Evolutionary conservation across 2,888 invertebrate species (phyloP).

Genomic region (Julus scanicus): DNA sequence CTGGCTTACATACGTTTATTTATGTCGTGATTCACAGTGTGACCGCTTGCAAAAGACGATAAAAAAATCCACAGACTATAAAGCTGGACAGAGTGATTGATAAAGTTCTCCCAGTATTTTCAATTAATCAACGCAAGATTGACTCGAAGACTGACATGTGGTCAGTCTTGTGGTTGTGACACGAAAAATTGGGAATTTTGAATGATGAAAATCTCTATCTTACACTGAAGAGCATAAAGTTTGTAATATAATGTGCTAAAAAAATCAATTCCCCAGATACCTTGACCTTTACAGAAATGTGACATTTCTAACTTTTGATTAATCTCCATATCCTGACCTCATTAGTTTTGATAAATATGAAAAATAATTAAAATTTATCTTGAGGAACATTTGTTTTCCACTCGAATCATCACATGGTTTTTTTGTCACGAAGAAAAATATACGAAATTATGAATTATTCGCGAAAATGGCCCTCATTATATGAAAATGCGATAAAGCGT

Average conservation of each 20-base stretch:
- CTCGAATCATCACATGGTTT: not conserved
- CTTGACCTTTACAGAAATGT: not conserved
- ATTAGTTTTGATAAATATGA: not conserved
- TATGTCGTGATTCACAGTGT: constrained; percentile 1
- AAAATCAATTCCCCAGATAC: not conserved
- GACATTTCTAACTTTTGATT: not conserved
- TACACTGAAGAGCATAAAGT: too few species aligned
- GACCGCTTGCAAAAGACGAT: not conserved
- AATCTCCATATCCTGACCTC: not conserved
- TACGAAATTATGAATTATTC: not conserved
- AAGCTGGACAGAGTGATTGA: not conserved
- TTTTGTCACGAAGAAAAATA: not conserved
- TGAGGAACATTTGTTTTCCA: not conserved
- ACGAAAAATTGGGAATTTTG: too few species aligned
- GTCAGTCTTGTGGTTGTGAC: not conserved
- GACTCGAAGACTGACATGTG: not conserved
- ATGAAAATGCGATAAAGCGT: not conserved
- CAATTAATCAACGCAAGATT: not conserved
- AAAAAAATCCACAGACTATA: not conserved
- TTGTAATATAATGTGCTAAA: too few species aligned
- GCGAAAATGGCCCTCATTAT: not conserved
- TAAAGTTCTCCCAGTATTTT: not conserved
- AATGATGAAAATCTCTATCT: too few species aligned
- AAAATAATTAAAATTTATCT: not conserved
- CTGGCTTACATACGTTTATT: not conserved